A percentile compares a stretch with the other conserved stretches of the same genome.
Conservation (phyloP, 2,888 invertebrate species). For the Erynnis tages region DNA sequence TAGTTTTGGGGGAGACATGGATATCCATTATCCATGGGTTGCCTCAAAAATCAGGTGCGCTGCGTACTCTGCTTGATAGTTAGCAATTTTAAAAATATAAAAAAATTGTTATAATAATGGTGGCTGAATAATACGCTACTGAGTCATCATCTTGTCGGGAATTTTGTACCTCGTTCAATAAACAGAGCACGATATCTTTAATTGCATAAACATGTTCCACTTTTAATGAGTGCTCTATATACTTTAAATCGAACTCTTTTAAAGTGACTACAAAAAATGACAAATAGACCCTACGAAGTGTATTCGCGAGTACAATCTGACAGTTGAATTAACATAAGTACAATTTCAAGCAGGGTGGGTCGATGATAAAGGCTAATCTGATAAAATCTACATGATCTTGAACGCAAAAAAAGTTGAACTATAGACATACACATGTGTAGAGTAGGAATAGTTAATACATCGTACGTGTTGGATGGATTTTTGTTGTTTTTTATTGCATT, state of each 20-base stretch:
- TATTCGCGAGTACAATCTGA: constrained; percentile 36
- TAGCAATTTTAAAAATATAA: no score
- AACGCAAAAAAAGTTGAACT: constrained; percentile 13
- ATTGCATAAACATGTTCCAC: constrained; percentile 20
- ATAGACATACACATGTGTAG: not conserved
- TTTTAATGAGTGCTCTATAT: constrained; percentile 9
- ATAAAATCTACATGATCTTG: constrained; percentile 50
- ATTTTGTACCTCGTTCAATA: not conserved
- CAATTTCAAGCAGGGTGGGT: constrained; percentile 27
- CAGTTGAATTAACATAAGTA: constrained; percentile 36
- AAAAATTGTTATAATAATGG: no score
- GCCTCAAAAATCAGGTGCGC: no score
- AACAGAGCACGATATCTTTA: constrained; percentile 14
- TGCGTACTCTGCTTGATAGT: no score
- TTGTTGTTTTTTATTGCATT: no score
- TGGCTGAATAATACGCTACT: not conserved
- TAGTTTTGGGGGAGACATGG: no score
- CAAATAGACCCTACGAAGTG: constrained; percentile 3
- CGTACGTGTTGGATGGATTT: no score
- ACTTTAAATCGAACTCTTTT: constrained; percentile 6
- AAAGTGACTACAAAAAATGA: constrained; percentile 15
- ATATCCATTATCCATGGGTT: no score
- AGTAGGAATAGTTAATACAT: no score
- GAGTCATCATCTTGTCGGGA: no score
- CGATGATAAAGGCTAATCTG: constrained; percentile 37